Evolutionary conservation across 2,113 vertebrate genomes (phyloP).

Genomic region (Lepus timidus): DNA sequence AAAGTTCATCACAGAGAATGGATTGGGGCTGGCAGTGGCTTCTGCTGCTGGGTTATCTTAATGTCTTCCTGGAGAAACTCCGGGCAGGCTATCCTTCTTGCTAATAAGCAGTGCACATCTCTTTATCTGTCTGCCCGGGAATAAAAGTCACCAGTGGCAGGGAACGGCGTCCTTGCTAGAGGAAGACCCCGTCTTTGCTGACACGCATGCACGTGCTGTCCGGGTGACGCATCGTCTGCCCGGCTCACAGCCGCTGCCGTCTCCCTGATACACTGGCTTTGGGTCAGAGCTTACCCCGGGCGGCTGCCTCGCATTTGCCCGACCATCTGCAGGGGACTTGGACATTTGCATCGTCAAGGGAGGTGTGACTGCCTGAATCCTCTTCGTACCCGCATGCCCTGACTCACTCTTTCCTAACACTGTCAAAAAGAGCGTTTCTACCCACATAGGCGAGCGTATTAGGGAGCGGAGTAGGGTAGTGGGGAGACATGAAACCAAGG

Average conservation of each 20-base stretch:
- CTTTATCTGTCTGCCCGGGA: constrained; percentile 60
- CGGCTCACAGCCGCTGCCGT: not conserved
- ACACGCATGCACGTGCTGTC: not conserved
- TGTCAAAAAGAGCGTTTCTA: constrained; percentile 17
- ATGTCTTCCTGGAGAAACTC: constrained; percentile 54
- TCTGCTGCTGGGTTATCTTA: constrained; percentile 9
- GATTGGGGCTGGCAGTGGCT: not conserved
- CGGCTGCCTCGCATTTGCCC: not conserved
- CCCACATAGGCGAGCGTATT: not conserved
- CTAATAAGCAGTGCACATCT: constrained; percentile 49
- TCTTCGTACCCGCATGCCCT: not conserved
- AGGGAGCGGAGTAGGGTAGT: not conserved
- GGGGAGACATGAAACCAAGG: not conserved
- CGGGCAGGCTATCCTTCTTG: constrained; percentile 63
- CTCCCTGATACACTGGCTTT: not conserved
- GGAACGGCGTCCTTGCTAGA: constrained; percentile 37
- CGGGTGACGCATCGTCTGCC: not conserved
- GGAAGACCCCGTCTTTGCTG: not conserved
- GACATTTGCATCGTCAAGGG: not conserved
- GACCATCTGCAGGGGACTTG: not conserved
- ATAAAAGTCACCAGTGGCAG: constrained; percentile 40
- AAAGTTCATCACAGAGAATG: not conserved
- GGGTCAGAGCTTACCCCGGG: not conserved
- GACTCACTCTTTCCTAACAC: not conserved
- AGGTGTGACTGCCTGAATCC: not conserved